A percentile compares a stretch with the other conserved stretches of the same genome.
Conservation (phyloP, 1,140 invertebrate genomes). For the Cydia pomonella region DNA sequence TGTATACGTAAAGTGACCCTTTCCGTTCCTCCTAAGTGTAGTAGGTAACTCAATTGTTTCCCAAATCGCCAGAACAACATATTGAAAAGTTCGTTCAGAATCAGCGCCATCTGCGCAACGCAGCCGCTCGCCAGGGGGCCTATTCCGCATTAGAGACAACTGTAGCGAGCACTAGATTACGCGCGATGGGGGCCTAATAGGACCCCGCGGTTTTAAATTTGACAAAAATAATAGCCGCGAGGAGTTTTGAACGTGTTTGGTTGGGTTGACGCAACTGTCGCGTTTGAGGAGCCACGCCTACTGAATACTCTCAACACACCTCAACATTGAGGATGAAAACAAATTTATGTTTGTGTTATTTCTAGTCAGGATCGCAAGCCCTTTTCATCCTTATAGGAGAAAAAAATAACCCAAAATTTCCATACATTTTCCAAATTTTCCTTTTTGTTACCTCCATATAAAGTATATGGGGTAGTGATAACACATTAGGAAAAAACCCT, state of each 20-base stretch:
- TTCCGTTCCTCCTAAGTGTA: constrained; percentile 43
- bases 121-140: constrained; percentile 42
- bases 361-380: too few relatives aligned
- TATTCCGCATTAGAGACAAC: constrained; percentile 39
- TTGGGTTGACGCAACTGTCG: neutral
- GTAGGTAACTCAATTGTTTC: neutral
- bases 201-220: constrained; percentile 57
- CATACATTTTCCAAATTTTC: too few relatives aligned
- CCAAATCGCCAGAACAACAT: neutral
- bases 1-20: too few relatives aligned
- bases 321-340: too few relatives aligned
- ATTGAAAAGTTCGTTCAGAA: constrained; percentile 9
- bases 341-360: too few relatives aligned
- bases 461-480: too few relatives aligned
- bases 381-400: too few relatives aligned
- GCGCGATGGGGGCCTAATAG: constrained; percentile 42
- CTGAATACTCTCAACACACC: neutral
- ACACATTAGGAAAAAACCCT: too few relatives aligned
- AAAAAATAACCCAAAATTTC: too few relatives aligned
- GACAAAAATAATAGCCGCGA: constrained; percentile 48
- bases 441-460: too few relatives aligned
- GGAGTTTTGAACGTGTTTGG: constrained; percentile 12
- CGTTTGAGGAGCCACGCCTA: neutral
- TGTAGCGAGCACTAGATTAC: constrained; percentile 24
- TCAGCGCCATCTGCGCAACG: constrained; percentile 53